Evolutionary conservation across 2,113 vertebrate genomes (phyloP).

Genomic region (Erpornis zantholeuca): DNA sequence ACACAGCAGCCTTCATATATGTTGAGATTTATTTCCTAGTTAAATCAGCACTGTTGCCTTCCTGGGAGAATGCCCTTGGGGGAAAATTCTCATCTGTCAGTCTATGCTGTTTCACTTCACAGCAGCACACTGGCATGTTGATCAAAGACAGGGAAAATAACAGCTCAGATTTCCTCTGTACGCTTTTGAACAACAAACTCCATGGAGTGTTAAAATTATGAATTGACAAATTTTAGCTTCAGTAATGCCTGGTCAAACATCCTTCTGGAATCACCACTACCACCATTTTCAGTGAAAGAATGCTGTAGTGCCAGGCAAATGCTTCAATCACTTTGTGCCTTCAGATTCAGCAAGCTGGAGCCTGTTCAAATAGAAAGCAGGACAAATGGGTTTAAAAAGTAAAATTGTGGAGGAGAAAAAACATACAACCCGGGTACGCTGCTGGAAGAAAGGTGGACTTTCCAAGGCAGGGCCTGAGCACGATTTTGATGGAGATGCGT

Average conservation of each 20-base stretch:
- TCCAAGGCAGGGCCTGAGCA: rapidly evolving
- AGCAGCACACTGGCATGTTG: background rate
- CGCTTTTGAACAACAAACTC: background rate
- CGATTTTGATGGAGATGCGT: background rate
- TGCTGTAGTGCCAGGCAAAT: background rate
- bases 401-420: background rate
- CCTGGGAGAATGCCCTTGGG: background rate
- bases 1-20: background rate
- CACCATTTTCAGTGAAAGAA: background rate
- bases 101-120: background rate
- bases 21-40: background rate
- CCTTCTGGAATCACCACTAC: background rate
- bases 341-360: background rate
- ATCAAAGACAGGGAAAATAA: background rate
- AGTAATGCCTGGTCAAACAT: background rate
- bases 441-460: background rate
- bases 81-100: background rate
- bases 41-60: background rate
- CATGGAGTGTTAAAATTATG: background rate
- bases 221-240: background rate
- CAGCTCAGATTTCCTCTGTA: background rate
- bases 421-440: rapidly evolving
- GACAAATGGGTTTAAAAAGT: background rate
- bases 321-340: background rate
- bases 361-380: background rate